phyloP scores from a whole-genome alignment of 92 coral and sea anemone species.

The Zoanthus sociatus region DNA sequence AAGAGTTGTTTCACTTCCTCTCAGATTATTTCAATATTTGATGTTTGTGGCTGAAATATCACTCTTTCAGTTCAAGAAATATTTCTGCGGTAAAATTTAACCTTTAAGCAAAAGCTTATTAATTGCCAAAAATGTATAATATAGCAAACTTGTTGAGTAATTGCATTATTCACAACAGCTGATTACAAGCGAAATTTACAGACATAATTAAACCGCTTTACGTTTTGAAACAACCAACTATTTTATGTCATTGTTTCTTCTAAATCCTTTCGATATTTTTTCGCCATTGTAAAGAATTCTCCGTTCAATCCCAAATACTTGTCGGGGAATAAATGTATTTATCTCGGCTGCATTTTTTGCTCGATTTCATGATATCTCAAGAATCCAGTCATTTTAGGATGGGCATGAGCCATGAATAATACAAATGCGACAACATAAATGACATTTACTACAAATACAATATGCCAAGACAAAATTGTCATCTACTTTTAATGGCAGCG shows the following conservation, averaged over 20 bases:
- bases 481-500: too few relatives aligned
- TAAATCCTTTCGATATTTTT: not conserved
- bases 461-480: too few relatives aligned
- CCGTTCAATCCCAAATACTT: not conserved
- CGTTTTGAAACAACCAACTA: not conserved
- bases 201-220: not conserved
- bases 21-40: too few relatives aligned
- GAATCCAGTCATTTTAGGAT: not conserved
- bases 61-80: not conserved
- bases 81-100: not conserved
- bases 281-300: not conserved
- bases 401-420: not conserved
- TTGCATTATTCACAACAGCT: not conserved
- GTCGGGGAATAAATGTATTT: not conserved
- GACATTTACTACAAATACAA: too few relatives aligned
- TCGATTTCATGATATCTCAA: not conserved
- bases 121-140: not conserved
- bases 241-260: not conserved
- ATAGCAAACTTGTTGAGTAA: not conserved
- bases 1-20: not conserved
- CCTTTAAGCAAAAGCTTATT: not conserved
- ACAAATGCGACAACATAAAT: not conserved
- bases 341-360: not conserved
- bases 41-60: not conserved
- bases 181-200: not conserved